Percentiles rank a stretch among this genome's conserved stretches.
Evolutionary conservation across 2,888 invertebrate genomes (phyloP).

Genomic region (Leucophora obtusa): DNA sequence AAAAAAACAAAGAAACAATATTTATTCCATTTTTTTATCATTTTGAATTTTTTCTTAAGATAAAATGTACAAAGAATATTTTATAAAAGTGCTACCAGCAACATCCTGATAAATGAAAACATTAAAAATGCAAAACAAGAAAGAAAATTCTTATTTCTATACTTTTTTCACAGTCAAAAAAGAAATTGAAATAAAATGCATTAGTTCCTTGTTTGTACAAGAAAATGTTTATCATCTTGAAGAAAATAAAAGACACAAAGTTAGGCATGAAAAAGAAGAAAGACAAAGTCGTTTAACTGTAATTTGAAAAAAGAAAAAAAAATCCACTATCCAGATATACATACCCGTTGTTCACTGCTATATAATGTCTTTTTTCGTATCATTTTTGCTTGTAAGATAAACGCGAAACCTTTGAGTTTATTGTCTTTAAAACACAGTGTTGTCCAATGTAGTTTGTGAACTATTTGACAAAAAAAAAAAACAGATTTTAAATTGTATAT

Average conservation of each 20-base stretch:
- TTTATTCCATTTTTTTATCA: background rate
- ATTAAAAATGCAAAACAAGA: constrained; percentile 8
- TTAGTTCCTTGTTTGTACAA: constrained; percentile 12
- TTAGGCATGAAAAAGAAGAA: background rate
- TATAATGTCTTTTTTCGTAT: background rate
- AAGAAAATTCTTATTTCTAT: background rate
- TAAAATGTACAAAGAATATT: background rate
- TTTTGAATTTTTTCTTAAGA: background rate
- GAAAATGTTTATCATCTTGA: background rate
- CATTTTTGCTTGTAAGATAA: background rate
- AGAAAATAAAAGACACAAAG: background rate
- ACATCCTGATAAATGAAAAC: constrained; percentile 19
- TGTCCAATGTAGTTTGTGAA: no score
- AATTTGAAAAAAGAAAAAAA: background rate
- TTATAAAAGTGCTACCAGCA: constrained; percentile 9
- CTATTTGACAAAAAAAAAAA: no score
- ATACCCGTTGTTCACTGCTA: background rate
- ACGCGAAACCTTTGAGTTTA: constrained; percentile 39
- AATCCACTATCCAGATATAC: background rate
- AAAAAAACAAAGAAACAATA: constrained; percentile 3
- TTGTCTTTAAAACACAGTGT: no score
- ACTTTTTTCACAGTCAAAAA: background rate
- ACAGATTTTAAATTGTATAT: no score
- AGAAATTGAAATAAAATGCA: constrained; percentile 12
- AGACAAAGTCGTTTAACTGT: background rate